Evolutionary conservation across 2,797 vertebrate species (phyloP), one percentile per base, ranked within the genome.

Genomic region (Cheirogaleus major): DNA sequence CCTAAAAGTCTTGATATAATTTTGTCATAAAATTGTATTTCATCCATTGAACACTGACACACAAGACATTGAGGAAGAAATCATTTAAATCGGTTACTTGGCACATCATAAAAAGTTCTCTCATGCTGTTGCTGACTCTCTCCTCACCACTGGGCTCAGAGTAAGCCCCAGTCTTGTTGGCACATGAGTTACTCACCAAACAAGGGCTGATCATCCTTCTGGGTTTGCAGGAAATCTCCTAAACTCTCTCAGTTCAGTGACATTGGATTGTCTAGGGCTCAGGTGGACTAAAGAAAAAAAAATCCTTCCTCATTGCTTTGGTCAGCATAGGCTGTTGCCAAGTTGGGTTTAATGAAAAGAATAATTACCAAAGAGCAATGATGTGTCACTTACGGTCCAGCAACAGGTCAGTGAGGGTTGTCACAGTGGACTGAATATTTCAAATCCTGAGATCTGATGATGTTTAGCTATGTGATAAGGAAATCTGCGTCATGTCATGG

Each of bases 1-100:
- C 67, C 30, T 90, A 59, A 87, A 93, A 75, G 52, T 88, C 63
- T 80, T 95, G 69, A 89, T 80, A 65, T 91, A 82, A 70, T 10
- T 27, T 72, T 94, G 50, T 80, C 73, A 41, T 30, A 35, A 86
- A 88, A 18, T 65, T 45, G 25, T 20, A 45, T 45, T 79, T 61
- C 61, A 4, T 41, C 52, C 17, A 18, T 13, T 63, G 69, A 88
- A 79, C 82, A 57, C 4, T 69, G 92, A 72, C 69, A 43, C 23
- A 6, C 5, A 70, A 57, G 69, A 22, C 57, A 13, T 61, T 61
- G 52, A 89, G 38, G 32, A 80, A 32, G 12, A 38, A 4, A 43
- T 89, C 35, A 83, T 84, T 45, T 48, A 81, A 75, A 72, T 12
- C n/a, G 2, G 30, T 89, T 57, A 41, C 27, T 90, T 88, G 93